A percentile compares a stretch with the other conserved stretches of the same genome.
phyloP scores from a whole-genome alignment of 1,140 invertebrate genomes.

The Leguminivora glycinivorella region DNA sequence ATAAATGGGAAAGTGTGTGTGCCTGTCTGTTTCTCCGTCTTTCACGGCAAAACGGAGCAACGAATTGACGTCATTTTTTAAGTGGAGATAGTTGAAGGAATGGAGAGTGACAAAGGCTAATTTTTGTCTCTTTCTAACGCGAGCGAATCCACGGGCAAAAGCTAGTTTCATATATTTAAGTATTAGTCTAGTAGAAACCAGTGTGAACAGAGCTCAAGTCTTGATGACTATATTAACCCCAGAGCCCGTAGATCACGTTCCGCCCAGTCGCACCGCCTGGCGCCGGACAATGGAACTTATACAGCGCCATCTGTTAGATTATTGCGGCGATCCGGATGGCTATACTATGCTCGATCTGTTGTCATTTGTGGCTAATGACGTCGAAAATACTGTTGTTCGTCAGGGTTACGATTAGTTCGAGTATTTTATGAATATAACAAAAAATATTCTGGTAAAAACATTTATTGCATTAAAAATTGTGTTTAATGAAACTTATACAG shows the following conservation, averaged over 20 bases:
- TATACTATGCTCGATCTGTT: background rate
- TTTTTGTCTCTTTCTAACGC: no score
- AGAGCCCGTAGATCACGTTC: conserved; percentile 1
- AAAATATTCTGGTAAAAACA: no score
- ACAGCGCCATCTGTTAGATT: conserved; percentile 6
- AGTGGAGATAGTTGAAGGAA: no score
- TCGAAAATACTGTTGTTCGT: background rate
- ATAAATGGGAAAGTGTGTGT: no score
- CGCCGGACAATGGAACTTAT: conserved; percentile 5
- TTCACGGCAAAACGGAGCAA: no score
- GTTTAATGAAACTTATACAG: background rate
- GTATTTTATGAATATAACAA: no score
- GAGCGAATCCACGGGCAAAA: no score
- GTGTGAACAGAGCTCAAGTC: background rate
- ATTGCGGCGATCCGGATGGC: background rate
- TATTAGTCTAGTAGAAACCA: background rate
- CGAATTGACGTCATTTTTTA: no score
- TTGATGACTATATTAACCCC: conserved; percentile 2
- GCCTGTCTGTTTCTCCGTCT: no score
- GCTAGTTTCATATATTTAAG: no score
- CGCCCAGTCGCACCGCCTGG: background rate
- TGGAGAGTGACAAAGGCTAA: no score
- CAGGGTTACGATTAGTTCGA: background rate
- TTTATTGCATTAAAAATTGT: no score
- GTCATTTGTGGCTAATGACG: background rate